Percentiles rank a stretch among this genome's conserved stretches.
Conservation (phyloP, 2,113 vertebrate genomes). For the Penelope pileata region DNA sequence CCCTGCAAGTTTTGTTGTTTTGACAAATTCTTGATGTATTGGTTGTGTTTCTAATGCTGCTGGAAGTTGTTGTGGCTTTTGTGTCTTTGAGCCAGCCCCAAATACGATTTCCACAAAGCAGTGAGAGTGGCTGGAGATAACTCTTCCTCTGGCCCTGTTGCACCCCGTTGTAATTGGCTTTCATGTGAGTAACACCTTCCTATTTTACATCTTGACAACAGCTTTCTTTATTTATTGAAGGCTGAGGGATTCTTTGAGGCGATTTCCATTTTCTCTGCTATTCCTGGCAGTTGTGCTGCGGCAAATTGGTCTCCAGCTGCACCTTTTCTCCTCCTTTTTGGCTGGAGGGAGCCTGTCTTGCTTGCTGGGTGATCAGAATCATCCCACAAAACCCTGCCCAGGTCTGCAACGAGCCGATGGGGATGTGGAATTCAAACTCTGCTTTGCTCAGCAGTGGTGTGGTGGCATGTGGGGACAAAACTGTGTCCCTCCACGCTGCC, state of each 20-base stretch:
- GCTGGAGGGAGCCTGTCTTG: neutral
- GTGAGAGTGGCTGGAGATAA: neutral
- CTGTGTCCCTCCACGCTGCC: rapidly evolving
- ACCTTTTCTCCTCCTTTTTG: neutral
- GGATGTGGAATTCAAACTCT: neutral
- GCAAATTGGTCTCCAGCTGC: slow-evolving; percentile 4
- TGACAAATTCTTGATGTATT: neutral
- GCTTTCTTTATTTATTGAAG: slow-evolving; percentile 12
- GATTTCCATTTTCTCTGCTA: neutral
- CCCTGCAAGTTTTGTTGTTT: neutral
- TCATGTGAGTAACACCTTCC: neutral
- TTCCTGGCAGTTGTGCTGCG: rapidly evolving
- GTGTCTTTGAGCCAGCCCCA: neutral
- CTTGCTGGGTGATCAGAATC: neutral
- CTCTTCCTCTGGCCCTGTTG: neutral
- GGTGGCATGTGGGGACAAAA: rapidly evolving
- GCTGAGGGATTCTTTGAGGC: neutral
- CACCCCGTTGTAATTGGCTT: neutral
- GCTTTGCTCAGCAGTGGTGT: neutral
- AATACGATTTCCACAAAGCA: neutral
- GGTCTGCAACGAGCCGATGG: rapidly evolving
- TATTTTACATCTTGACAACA: neutral
- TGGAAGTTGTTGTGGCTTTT: neutral
- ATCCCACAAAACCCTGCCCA: neutral
- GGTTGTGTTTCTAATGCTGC: neutral